Percentiles rank a stretch among this genome's conserved stretches.
Conservation (phyloP, 1,140 invertebrate genomes). For the Holcopasites calliopsidis region DNA sequence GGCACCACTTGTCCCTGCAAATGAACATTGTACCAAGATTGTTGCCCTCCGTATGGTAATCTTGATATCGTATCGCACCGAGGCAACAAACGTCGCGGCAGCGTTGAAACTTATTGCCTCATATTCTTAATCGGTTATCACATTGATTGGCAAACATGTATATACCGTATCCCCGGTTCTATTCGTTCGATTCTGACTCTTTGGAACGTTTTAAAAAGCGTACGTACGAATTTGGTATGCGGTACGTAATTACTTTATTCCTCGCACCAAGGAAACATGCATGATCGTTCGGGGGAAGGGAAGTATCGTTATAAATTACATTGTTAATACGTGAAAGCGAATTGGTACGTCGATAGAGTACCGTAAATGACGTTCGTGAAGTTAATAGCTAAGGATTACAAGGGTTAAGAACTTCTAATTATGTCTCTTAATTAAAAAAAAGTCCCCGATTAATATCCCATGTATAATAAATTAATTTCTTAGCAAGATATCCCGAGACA, state of each 20-base stretch:
- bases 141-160: slow-evolving; percentile 45
- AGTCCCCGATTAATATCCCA: not conserved
- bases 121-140: slow-evolving; percentile 46
- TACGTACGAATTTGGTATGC: not conserved
- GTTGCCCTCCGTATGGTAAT: not conserved
- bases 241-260: too few species aligned
- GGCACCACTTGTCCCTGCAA: slow-evolving; percentile 38
- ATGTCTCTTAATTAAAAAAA: slow-evolving; percentile 11
- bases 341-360: slow-evolving; percentile 28
- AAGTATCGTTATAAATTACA: slow-evolving; percentile 10
- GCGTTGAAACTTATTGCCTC: slow-evolving; percentile 44
- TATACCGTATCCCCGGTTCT: slow-evolving; percentile 13
- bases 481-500: not conserved
- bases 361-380: slow-evolving; percentile 19
- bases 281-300: not conserved
- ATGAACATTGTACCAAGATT: slow-evolving; percentile 21
- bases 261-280: too few species aligned
- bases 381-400: slow-evolving; percentile 40
- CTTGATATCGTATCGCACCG: slow-evolving; percentile 19
- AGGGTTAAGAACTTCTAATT: slow-evolving; percentile 33
- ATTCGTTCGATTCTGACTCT: slow-evolving; percentile 2
- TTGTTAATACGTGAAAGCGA: slow-evolving; percentile 9
- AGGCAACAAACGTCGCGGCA: slow-evolving; percentile 49
- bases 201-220: not conserved
- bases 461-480: slow-evolving; percentile 6